Evolutionary conservation across 2,113 vertebrate species (phyloP), one percentile per base, ranked within the genome.

Genomic region (Caloenas nicobarica): DNA sequence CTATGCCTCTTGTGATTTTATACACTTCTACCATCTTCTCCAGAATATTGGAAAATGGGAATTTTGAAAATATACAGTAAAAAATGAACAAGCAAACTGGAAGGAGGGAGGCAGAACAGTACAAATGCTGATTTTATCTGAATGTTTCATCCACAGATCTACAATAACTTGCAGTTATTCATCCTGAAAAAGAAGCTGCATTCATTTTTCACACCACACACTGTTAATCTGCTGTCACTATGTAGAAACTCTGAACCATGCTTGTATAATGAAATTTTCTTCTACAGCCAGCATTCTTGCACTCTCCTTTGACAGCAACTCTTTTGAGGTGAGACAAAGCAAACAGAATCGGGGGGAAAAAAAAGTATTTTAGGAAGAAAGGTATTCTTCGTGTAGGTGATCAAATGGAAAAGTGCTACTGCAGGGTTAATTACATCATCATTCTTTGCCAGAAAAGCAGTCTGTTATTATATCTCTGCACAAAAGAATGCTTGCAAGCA

Each of bases 191-290:
- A 90, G 68, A 93, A 93, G 60, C 85, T 64, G 64, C 88, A 78
- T 46, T 93, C 60, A 64, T 86, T 93, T 86, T 65, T 94, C 68
- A 78, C 53, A 88, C 38, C 87, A 82, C 33, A 68, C 40, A 68
- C 64, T 38, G 72, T 56, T 91, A 84, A 89, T 93, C 74, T 93
- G 61, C 79, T 69, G 53, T 89, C 95, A 90, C 62, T 82, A 81
- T 19, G 60, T 56, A 81, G 51, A 81, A 94, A 91, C 58, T 61
- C 71, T 44, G 38, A 94, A 82, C 36, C 88, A 65, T 9, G 83
- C 96, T 88, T 93, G 70, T 74, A 96, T 88, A 93, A 95, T 96
- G 71, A 90, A 77, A 91, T 95, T 90, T 95, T 80, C 95, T 88
- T 77, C 89, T 79, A 69, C 70, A 87, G 44, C 66, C 94, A 84